phyloP scores from a whole-genome alignment of 1,140 invertebrate genomes.

The Portunus trituberculatus region DNA sequence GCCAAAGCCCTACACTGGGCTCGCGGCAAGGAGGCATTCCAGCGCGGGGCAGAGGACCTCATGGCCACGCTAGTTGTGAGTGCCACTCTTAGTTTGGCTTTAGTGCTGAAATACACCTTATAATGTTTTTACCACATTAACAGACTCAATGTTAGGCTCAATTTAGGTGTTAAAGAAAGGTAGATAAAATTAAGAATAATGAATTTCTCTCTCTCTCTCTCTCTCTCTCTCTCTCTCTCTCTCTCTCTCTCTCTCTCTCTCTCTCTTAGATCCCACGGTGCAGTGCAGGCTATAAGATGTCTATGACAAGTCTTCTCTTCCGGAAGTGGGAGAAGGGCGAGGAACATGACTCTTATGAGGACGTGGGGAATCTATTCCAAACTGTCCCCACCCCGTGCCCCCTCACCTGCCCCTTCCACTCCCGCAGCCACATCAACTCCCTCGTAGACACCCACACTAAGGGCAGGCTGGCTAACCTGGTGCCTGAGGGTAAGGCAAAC shows the following conservation, averaged over 20 bases:
- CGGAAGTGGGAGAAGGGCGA: neutral
- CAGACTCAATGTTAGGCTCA: no score
- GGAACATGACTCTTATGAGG: neutral
- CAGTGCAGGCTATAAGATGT: neutral
- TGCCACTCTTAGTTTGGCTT: neutral
- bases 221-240: conserved; percentile 20
- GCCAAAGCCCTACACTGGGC: neutral
- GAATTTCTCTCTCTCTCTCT: neutral
- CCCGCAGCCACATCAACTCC: neutral
- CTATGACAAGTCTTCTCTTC: neutral
- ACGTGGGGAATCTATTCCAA: neutral
- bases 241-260: conserved; percentile 20
- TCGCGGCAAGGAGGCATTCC: neutral
- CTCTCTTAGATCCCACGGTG: conserved; percentile 9
- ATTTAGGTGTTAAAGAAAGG: no score
- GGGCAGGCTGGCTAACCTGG: neutral
- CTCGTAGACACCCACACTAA: neutral
- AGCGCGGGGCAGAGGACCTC: neutral
- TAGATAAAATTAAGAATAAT: no score
- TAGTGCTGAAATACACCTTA: no score
- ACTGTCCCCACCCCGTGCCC: neutral
- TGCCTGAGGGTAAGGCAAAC: neutral
- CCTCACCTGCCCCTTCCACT: neutral
- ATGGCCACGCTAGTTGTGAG: neutral
- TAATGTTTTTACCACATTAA: no score